phyloP scores from a whole-genome alignment of 1,140 invertebrate genomes.

The Pectinophora gossypiella region DNA sequence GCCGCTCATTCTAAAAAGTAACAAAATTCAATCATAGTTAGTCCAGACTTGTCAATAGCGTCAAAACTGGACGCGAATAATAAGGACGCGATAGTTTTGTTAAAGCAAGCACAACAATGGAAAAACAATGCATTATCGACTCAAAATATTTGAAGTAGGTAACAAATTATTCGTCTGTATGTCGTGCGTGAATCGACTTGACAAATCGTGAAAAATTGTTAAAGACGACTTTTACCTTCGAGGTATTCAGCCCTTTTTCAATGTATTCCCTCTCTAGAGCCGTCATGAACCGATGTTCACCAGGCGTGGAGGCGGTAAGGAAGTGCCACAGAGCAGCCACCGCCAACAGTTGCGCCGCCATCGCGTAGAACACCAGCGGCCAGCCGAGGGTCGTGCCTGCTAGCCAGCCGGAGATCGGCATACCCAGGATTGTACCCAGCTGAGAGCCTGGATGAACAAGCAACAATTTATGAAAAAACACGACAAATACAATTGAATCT shows the following conservation, averaged over 20 bases:
- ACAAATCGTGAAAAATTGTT: too few species aligned
- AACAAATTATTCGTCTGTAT: too few species aligned
- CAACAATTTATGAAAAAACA: background rate
- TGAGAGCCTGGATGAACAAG: slow-evolving; percentile 73
- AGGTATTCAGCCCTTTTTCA: slow-evolving; percentile 54
- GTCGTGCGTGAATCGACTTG: too few species aligned
- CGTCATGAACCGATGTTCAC: slow-evolving; percentile 76
- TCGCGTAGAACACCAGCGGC: slow-evolving; percentile 87
- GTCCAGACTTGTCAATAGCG: too few species aligned
- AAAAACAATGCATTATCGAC: too few species aligned
- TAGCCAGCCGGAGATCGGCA: slow-evolving; percentile 82
- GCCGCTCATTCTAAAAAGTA: background rate
- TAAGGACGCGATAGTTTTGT: too few species aligned
- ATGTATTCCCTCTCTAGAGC: slow-evolving; percentile 79
- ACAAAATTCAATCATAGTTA: background rate
- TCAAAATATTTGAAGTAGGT: too few species aligned
- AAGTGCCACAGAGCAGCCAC: slow-evolving; percentile 80
- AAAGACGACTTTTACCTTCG: too few species aligned
- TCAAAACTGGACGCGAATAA: too few species aligned
- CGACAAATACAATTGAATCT: too few species aligned
- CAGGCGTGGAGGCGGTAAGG: slow-evolving; percentile 81
- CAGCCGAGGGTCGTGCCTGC: slow-evolving; percentile 81
- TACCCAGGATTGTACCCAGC: slow-evolving; percentile 83
- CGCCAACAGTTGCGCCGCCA: slow-evolving; percentile 78
- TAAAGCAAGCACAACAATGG: too few species aligned